A percentile compares a stretch with the other conserved stretches of the same genome.
Conservation (phyloP, 1,140 invertebrate genomes). For the Aporrectodea caliginosa region DNA sequence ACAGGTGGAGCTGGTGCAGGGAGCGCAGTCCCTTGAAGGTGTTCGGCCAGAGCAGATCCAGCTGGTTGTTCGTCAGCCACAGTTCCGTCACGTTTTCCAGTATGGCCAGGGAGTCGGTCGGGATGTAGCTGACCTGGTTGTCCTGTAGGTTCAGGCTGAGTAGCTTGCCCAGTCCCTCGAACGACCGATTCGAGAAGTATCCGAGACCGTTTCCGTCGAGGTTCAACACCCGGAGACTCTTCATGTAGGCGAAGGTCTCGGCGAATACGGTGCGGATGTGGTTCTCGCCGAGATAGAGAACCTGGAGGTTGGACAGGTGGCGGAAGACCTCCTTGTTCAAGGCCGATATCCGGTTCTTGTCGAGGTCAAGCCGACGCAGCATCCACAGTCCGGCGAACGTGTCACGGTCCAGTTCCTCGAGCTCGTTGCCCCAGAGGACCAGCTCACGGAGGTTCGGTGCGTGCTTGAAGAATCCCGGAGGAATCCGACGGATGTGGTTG, state of each 20-base stretch:
- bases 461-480: constrained; percentile 15
- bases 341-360: constrained; percentile 21
- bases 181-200: constrained; percentile 67
- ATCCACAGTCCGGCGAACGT: constrained; percentile 27
- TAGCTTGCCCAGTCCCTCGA: constrained; percentile 66
- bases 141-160: constrained; percentile 64
- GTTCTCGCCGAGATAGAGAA: constrained; percentile 66
- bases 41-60: constrained; percentile 45
- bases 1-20: background rate
- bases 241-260: constrained; percentile 67
- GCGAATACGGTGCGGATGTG: constrained; percentile 63
- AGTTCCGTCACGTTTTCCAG: constrained; percentile 66
- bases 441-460: constrained; percentile 20
- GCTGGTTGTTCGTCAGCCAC: constrained; percentile 67
- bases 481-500: constrained; percentile 23
- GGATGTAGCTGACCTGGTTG: constrained; percentile 65
- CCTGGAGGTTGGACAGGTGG: constrained; percentile 57
- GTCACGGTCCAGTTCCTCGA: constrained; percentile 13
- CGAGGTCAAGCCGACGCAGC: constrained; percentile 25
- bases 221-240: constrained; percentile 64
- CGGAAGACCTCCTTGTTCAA: constrained; percentile 24
- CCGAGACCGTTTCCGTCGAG: constrained; percentile 69
- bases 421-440: constrained; percentile 30
- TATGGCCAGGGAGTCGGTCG: background rate
- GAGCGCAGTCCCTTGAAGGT: constrained; percentile 17